phyloP scores from a whole-genome alignment of 2,797 vertebrate genomes.

The Heteromormyrus szaboi region DNA sequence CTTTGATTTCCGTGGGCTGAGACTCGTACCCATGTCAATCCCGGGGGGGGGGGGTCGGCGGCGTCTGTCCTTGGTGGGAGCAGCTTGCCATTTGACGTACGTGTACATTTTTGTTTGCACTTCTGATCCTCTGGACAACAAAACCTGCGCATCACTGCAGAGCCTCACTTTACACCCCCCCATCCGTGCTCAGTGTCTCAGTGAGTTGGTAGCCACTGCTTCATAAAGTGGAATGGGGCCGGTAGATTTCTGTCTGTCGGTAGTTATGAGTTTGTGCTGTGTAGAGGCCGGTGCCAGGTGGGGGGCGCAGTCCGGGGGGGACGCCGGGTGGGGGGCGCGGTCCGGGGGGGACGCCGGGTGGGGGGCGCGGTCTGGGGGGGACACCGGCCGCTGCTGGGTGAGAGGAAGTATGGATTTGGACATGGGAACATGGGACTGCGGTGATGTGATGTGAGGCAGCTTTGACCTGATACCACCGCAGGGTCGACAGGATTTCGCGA shows the following conservation, averaged over 20 bases:
- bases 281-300: not conserved
- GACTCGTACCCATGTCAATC: not conserved
- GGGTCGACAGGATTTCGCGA: not conserved
- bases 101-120: not conserved
- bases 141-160: not conserved
- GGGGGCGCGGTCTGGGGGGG: too few species aligned
- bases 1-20: not conserved
- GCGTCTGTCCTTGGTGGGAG: not conserved
- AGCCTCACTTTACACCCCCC: not conserved
- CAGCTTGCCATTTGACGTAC: not conserved
- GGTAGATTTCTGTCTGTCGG: not conserved
- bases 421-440: not conserved
- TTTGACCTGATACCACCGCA: conserved; percentile 24
- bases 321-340: not conserved
- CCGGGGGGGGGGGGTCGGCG: not conserved
- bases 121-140: not conserved
- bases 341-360: not conserved
- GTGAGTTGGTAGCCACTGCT: not conserved
- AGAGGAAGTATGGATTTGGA: not conserved
- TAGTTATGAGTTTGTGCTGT: not conserved
- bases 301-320: too few species aligned
- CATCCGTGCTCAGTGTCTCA: not conserved
- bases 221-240: not conserved
- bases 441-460: not conserved
- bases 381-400: not conserved